Evolutionary conservation across 2,113 vertebrate genomes (phyloP).

Genomic region (Syngnathoides biaculeatus): DNA sequence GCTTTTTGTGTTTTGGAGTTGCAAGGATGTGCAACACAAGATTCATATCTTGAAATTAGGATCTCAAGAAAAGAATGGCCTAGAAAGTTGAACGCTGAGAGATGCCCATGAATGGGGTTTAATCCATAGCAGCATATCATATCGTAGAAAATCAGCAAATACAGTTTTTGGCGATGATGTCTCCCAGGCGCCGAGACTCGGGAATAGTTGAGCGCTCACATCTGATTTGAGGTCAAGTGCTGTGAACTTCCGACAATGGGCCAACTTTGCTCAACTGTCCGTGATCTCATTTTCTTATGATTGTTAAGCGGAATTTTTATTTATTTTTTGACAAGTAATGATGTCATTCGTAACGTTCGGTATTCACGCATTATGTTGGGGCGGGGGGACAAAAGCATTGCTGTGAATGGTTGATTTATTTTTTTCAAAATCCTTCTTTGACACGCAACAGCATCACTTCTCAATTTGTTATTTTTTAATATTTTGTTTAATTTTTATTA

Average conservation of each 20-base stretch:
- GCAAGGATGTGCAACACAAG: conserved; percentile 4
- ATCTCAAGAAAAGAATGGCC: too few relatives aligned
- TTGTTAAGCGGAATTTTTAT: too few relatives aligned
- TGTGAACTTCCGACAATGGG: too few relatives aligned
- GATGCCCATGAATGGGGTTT: background rate
- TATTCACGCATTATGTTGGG: background rate
- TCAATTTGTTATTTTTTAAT: background rate
- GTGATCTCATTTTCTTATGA: background rate
- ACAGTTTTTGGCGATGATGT: too few relatives aligned
- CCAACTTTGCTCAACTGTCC: background rate
- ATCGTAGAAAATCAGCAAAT: too few relatives aligned
- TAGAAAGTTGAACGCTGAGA: background rate
- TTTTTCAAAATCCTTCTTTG: background rate
- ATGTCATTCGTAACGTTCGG: background rate
- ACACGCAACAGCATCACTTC: background rate
- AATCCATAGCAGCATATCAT: background rate
- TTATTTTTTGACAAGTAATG: background rate
- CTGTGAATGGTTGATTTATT: background rate
- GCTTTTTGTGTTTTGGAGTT: background rate
- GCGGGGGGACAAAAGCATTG: background rate
- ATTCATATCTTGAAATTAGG: background rate
- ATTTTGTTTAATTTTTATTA: too few relatives aligned
- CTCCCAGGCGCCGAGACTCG: too few relatives aligned
- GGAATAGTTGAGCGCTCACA: too few relatives aligned
- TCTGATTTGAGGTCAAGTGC: too few relatives aligned